Base-by-base conservation (phyloP, 2,797 vertebrate species). In the Lagorchestes hirsutus region DNA sequence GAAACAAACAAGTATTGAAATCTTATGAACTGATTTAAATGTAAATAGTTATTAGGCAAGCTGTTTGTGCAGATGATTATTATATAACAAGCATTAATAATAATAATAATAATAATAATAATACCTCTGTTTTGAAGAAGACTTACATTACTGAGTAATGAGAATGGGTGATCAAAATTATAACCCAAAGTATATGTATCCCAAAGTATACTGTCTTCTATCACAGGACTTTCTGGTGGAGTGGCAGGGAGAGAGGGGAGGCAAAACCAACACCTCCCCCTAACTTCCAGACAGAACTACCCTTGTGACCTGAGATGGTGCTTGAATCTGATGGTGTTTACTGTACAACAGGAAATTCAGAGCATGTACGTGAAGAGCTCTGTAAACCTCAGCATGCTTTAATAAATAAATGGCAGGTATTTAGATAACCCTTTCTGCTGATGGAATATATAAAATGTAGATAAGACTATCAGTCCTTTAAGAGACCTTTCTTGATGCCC, bases 401-500 rank as follows among this genome's bases (percentile, higher is more conserved):
- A 40, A 82, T 82, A 74, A 74, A 74, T 94, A 91, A 95, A 97
- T 92, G 50, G 28, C 31, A 82, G 6, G 90, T 55, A 34, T 27
- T 55, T 10, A 27, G 50, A 40, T 22, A n/a, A 55, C 16, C 55
- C 6, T 55, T n/a, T 91, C 11, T 8, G 92, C 54, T 92, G 59
- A 24, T 55, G 93, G 55, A 95, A 92, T 24, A 97, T 55, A 52
- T 62, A 90, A n/a, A 40, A 67, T 46, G 40, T 46, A 82, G 40
- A 18, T 24, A 46, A 40, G 29, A 10, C 52, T 24, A 82, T 82
- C 40, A n/a, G n/a, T 74, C n/a, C 67, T 40, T 82, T 82, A 82
- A 46, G 67, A 46, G 18, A 82, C 46, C n/a, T 46, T 82, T 40
- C 16, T 74, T 74, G n/a, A 74, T 74, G 6, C 5, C 16, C 34